Evolutionary conservation across 2,113 vertebrate species (phyloP).

Genomic region (Plotosus lineatus): DNA sequence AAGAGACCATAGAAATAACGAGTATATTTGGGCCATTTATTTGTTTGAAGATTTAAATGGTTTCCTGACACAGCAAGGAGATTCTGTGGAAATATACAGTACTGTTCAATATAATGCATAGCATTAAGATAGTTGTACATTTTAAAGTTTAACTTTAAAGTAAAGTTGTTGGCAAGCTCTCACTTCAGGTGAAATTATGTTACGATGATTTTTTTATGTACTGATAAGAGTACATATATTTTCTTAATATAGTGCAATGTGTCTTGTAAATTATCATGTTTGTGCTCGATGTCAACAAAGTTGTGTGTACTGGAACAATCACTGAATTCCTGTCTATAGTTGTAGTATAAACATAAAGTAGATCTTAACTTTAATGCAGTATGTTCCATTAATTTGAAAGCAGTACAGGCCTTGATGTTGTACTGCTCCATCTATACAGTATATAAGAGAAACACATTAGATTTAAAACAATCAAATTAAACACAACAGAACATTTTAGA

Average conservation of each 20-base stretch:
- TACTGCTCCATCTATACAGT: neutral
- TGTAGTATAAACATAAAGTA: neutral
- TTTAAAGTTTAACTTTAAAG: too few species aligned
- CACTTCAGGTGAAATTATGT: neutral
- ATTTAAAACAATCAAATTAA: neutral
- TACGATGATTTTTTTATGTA: neutral
- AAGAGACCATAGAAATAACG: neutral
- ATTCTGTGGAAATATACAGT: neutral
- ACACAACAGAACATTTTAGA: neutral
- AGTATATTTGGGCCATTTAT: neutral
- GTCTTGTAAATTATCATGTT: neutral
- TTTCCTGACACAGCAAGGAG: slow-evolving; percentile 10
- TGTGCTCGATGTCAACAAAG: neutral
- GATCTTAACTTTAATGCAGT: neutral
- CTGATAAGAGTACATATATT: neutral
- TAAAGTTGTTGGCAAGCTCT: neutral
- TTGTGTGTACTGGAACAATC: neutral
- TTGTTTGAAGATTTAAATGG: slow-evolving; percentile 1
- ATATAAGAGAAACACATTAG: neutral
- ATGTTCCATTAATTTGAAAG: neutral
- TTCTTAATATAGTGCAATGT: neutral
- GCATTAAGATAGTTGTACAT: neutral
- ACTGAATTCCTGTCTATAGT: neutral
- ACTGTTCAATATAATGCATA: slow-evolving; percentile 1
- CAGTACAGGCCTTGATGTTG: neutral